Base-by-base conservation (phyloP, 2,888 invertebrate genomes). In the Sarcophaga caerulescens region DNA sequence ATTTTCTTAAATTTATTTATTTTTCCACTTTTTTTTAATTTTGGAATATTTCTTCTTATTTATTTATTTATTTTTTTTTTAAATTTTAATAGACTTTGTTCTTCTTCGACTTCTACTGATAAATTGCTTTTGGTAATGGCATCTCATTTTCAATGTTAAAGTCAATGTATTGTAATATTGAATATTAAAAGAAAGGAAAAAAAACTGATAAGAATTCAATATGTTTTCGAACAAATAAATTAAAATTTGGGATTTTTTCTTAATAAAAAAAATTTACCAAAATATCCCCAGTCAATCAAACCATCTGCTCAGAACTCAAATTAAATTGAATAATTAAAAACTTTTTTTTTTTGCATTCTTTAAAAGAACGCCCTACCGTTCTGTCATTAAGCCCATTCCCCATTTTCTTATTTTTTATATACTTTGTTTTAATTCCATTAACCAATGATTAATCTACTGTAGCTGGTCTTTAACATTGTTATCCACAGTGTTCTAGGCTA, bases 111-210 rank as follows among this genome's bases (percentile, higher is more conserved):
- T 52, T 35, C 66, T 45, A 63, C 62, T 83, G 83, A 73, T 74
- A 83, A 83, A 83, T 60, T 60, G 19, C 4, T 23, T 21, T 57
- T 69, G 19, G 66, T 57, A 45, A 59, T 44, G 19, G 4, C 17
- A 52, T 35, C 57, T 60, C 3, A 52, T 66, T 65, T 79, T 84
- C 79, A 75, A 75, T 79, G 74, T 66, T 75, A 65, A 70, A 69
- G 70, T 60, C 74, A 70, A 19, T 79, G 57, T 47, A 35, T 75
- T 75, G 45, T 57, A 59, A 47, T 69, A 69, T 69, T 35, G 14
- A 66, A 59, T 47, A 45, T 45, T 62, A 6, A 59, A 35, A 35
- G 35, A 35, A 35, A 35, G 10, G 0, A 23, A 5, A 35, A 35
- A 10, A 45, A 2, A 25, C 14, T 63, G 69, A 79, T 74, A 84